A percentile compares a stretch with the other conserved stretches of the same genome.
Evolutionary conservation across 2,113 vertebrate genomes (phyloP).

Genomic region (Chamaetylas fuelleborni): DNA sequence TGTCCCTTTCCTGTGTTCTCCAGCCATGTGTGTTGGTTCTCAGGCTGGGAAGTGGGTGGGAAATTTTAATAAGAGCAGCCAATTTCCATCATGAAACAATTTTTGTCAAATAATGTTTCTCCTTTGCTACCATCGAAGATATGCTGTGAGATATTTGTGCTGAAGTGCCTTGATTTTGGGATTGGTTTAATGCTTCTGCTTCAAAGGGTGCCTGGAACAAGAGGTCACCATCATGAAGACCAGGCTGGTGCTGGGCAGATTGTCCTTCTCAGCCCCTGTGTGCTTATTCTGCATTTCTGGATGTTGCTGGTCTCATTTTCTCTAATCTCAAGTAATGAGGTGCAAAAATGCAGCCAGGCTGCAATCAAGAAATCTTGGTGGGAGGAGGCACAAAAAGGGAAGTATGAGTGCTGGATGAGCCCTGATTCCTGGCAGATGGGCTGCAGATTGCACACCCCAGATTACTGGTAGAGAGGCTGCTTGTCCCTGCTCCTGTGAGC

Average conservation of each 20-base stretch:
- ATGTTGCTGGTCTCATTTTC: not conserved
- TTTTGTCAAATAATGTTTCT: rapidly evolving
- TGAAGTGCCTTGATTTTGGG: not conserved
- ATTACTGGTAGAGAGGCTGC: not conserved
- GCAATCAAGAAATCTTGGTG: not conserved
- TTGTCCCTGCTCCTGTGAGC: not conserved
- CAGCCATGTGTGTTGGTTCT: rapidly evolving
- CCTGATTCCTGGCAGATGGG: not conserved
- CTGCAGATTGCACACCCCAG: not conserved
- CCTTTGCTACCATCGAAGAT: rapidly evolving
- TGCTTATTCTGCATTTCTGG: not conserved
- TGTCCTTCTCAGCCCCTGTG: not conserved
- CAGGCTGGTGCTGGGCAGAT: not conserved
- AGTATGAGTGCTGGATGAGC: not conserved
- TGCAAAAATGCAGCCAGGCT: not conserved
- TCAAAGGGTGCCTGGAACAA: not conserved
- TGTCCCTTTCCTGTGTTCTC: rapidly evolving
- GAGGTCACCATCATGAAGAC: not conserved
- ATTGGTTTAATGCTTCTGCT: not conserved
- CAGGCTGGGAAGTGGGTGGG: not conserved
- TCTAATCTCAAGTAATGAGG: not conserved
- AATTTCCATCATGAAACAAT: not conserved
- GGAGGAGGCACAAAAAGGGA: not conserved
- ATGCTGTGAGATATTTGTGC: not conserved
- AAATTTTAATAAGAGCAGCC: not conserved